Evolutionary conservation across 2,888 invertebrate species (phyloP), one percentile per base, ranked within the genome.

Genomic region (Ecdyonurus torrentis): DNA sequence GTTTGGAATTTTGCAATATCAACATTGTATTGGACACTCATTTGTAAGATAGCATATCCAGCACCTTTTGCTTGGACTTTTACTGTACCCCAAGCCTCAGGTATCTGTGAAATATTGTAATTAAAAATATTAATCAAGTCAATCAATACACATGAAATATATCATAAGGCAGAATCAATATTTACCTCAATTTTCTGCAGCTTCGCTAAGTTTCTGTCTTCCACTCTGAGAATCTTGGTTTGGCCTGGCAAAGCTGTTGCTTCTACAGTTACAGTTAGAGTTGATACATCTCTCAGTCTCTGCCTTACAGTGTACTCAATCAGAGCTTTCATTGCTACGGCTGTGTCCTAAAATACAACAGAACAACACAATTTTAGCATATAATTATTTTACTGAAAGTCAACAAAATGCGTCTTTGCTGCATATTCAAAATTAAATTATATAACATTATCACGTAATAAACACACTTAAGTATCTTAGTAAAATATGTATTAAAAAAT

Each of bases 41-140:
- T 86, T 79, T 96, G 95, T 67, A 96, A 80, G 70, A 96, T 86
- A 2, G 95, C 94, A 76, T 89, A 90, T n/a, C 96, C 96, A 2
- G 91, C 89, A 67, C 96, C 97, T 72, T 87, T 87, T 0, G 91
- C 94, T 69, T 90, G 87, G 59, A 95, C 91, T 75, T 91, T 89
- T 52, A 96, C 90, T 1, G 91, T 92, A 70, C 96, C 96, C 89
- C 91, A 96, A 59, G 94, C 94, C 70, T 88, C 84, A 0, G 92
- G 91, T 73, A 94, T 91, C 87, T 89, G 69, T 37, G 59, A 15
- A 63, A 63, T 25, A 50, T 2, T 20, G n/a, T n/a, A 50, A 50
- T 50, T 50, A 10, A 50, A 10, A 18, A 50, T 50, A 18, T 7
- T 10, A 10, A 50, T 10, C 50, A 50, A 50, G 18, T 50, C 18